Base-by-base conservation (phyloP, 2,797 vertebrate genomes). In the Mallotus villosus region DNA sequence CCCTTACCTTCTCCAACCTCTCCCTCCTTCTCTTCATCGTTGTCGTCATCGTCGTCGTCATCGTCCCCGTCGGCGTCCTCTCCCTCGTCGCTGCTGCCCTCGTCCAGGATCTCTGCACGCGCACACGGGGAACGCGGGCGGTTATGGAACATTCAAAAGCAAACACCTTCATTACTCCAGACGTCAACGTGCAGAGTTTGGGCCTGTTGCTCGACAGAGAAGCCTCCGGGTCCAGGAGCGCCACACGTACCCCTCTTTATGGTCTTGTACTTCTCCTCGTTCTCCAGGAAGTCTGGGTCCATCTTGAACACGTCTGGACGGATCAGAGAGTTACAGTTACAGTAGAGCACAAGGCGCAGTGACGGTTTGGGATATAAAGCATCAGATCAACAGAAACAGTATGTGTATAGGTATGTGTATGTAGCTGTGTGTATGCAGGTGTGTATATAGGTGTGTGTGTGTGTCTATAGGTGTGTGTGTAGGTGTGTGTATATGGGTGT, bases 201-300 rank as follows among this genome's bases (percentile, higher is more conserved):
- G 32, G 32, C 32, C 32, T 8, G 32, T 34, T 34, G 32, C 32
- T 34, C 32, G 7, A 55, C 6, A n/a, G 19, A 53, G 12, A 14
- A n/a, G 51, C 17, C 16, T 24, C 24, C 37, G 2, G 37, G 2
- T 8, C 41, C 9, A 8, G 12, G 29, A 17, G 8, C 67, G 2
- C 32, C n/a, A 49, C 14, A 37, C 93, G 81, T 84, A 99, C 97
- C 97, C 89, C 90, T 96, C 87, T 97, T 99, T 78, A 99, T 93
- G 8, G 86, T 85, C 88, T 95, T 98, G 86, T 99, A 99, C 82
- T 98, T 99, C 84, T 98, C 97, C 83, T 99, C 97, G 7, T 98
- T 99, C 77, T 97, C 96, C 89, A 94, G 87, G 77, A 98, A 99
- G 87, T 97, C 92, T 0, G 97, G 95, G 90, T 99, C 97, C 96